Evolutionary conservation across 2,888 invertebrate species (phyloP).

Genomic region (Polyommatus icarus): DNA sequence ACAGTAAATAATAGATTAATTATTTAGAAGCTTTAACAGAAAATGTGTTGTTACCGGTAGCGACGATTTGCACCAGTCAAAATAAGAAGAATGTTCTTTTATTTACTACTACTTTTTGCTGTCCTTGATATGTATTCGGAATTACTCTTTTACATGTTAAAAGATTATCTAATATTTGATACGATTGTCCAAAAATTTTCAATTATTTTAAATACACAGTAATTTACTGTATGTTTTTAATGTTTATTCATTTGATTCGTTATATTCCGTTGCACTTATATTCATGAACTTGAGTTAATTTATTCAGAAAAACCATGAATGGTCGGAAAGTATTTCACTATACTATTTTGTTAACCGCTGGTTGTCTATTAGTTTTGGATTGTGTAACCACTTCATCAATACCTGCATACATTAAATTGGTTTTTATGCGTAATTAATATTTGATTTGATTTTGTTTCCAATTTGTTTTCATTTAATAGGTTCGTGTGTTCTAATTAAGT

Average conservation of each 20-base stretch:
- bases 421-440: constrained; percentile 62
- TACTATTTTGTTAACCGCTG: constrained; percentile 49
- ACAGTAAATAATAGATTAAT: not conserved
- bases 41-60: too few species aligned
- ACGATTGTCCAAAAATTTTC: too few species aligned
- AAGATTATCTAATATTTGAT: too few species aligned
- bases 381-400: constrained; percentile 52
- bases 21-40: not conserved
- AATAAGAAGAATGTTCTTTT: too few species aligned
- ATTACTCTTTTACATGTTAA: too few species aligned
- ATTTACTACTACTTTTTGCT: not conserved
- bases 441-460: constrained; percentile 47
- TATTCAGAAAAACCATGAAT: constrained; percentile 48
- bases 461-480: not conserved
- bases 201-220: too few species aligned
- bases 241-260: not conserved
- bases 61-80: too few species aligned
- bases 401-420: constrained; percentile 62
- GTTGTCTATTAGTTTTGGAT: constrained; percentile 49
- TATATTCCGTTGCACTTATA: constrained; percentile 38
- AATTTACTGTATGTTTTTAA: too few species aligned
- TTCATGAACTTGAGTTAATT: constrained; percentile 40
- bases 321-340: constrained; percentile 49
- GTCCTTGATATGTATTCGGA: too few species aligned
- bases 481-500: not conserved